Percentiles rank a stretch among this genome's conserved stretches.
phyloP scores from a whole-genome alignment of 2,797 vertebrate species.

The Psittacula derbiana region DNA sequence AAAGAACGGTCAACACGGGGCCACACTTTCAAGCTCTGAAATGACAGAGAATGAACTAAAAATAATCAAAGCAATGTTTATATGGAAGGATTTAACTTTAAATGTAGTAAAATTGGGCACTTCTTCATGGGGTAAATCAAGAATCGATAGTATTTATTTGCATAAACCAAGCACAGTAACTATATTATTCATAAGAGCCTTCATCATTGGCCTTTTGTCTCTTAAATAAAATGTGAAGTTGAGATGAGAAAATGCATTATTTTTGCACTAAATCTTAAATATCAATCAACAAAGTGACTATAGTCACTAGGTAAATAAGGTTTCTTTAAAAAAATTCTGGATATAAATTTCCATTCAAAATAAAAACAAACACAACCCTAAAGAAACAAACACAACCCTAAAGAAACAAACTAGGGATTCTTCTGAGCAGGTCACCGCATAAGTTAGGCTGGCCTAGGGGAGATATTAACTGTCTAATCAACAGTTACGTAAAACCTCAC shows the following conservation, averaged over 20 bases:
- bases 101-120: not conserved
- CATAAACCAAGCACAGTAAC: slow-evolving; percentile 37
- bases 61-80: not conserved
- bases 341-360: not conserved
- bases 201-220: slow-evolving; percentile 35
- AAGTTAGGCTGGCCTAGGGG: not conserved
- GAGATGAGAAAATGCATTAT: not conserved
- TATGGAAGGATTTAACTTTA: slow-evolving; percentile 26
- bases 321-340: not conserved
- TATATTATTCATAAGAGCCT: slow-evolving; percentile 23
- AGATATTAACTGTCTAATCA: not conserved
- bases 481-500: not conserved
- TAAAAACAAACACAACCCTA: not conserved
- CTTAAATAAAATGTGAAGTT: not conserved
- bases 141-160: slow-evolving; percentile 41
- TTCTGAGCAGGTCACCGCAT: not conserved
- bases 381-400: not conserved
- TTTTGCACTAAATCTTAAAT: not conserved
- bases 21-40: slow-evolving; percentile 15
- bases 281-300: not conserved
- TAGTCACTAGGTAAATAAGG: not conserved
- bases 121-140: slow-evolving; percentile 42
- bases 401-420: not conserved
- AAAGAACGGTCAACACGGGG: not conserved
- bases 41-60: slow-evolving; percentile 9